Conservation (phyloP, 2,888 invertebrate species). For the Dynastes tityus region DNA sequence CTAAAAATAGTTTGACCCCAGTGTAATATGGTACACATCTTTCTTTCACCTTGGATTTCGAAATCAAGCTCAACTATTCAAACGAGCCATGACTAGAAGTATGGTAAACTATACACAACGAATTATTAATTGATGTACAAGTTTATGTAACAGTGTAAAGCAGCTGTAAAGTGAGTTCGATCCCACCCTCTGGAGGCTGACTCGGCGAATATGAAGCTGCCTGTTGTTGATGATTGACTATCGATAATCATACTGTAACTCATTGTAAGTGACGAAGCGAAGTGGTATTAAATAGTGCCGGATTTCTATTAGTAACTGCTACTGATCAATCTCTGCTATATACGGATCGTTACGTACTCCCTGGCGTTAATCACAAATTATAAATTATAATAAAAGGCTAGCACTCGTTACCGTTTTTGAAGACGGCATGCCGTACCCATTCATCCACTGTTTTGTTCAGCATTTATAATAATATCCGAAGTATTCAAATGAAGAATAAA, state of each 20-base stretch:
- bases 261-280: slow-evolving; percentile 64
- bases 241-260: slow-evolving; percentile 64
- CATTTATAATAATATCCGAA: slow-evolving; percentile 24
- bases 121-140: slow-evolving; percentile 23
- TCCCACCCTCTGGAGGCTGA: slow-evolving; percentile 54
- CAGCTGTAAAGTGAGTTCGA: slow-evolving; percentile 34
- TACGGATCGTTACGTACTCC: slow-evolving; percentile 57
- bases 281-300: slow-evolving; percentile 62
- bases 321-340: slow-evolving; percentile 62
- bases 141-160: slow-evolving; percentile 29
- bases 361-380: slow-evolving; percentile 59
- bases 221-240: slow-evolving; percentile 63
- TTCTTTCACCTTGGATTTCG: no score
- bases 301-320: slow-evolving; percentile 65
- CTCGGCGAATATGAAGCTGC: slow-evolving; percentile 60
- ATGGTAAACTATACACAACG: slow-evolving; percentile 7
- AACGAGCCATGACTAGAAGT: no score
- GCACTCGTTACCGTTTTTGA: slow-evolving; percentile 40
- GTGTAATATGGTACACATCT: no score
- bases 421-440: slow-evolving; percentile 20
- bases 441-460: slow-evolving; percentile 30
- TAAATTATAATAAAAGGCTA: slow-evolving; percentile 57
- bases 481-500: slow-evolving; percentile 19
- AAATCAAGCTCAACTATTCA: no score
- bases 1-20: no score